Base-by-base conservation (phyloP, 2,888 invertebrate genomes). In the Epicampocera succincta region DNA sequence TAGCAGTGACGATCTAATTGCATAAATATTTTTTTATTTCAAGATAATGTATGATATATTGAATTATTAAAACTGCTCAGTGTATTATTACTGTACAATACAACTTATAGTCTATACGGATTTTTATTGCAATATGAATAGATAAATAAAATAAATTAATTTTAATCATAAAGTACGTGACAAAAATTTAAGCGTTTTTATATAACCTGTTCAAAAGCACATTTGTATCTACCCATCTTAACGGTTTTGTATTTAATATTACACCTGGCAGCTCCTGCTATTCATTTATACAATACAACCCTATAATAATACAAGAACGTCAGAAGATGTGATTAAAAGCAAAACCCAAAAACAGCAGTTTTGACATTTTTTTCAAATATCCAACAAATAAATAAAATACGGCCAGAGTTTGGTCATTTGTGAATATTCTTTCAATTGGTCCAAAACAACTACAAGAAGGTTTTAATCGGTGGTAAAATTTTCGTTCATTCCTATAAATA, bases 361-460 rank as follows among this genome's bases (percentile, higher is more conserved):
- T 73, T 79, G 60, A 73, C 65, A 50, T 56, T 69, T 46, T 44
- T 66, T 54, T 33, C n/a, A 44, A 68, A 56, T 52, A 58, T 46
- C 50, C 48, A 74, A 63, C 48, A 74, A 69, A 68, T 79, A 79
- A 73, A 65, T 58, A 56, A 58, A 76, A 78, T 58, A 33, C 50
- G 21, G 38, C 56, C n/a, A 66, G 63, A 69, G 46, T 50, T 56
- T 80, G 48, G 63, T 75, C 74, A 80, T 71, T 80, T 69, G 74
- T 65, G 65, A 80, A 69, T 50, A 33, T 44, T 58, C 12, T 50
- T 63, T 71, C 69, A 63, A 46, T 63, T 56, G 74, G 21, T 71
- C 69, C 50, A 69, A 68, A 65, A 63, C 74, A 42, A 9, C 11
- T 19, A 15, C 2, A 33, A 25, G 44, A 61, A 25, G 3, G 15